Evolutionary conservation across 2,797 vertebrate genomes (phyloP), one percentile per base, ranked within the genome.

Genomic region (Amblyopsis hoosieri): DNA sequence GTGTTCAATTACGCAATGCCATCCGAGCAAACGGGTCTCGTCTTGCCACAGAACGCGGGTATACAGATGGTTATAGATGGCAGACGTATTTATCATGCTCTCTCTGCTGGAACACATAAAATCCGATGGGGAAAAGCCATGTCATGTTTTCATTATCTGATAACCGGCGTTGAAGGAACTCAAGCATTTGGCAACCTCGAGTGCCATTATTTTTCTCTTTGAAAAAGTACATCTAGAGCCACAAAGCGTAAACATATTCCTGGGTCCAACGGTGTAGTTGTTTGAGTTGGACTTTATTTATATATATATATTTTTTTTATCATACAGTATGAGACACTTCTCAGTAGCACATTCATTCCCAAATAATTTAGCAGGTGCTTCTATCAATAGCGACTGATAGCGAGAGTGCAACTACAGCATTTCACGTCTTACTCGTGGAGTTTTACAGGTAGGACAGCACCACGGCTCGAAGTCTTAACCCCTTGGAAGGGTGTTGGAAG

Each of bases 1-100:
- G 68, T 85, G 87, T 86, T 89, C 81, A 89, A 86, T 90, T 91
- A 86, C 70, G 74, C 72, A 69, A 75, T 68, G 64, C 74, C 68
- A 76, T 82, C 67, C 58, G 69, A 76, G 70, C 83, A 80, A 67
- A 74, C 57, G 45, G 63, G 64, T 69, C 76, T 85, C 73, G 87
- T 87, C 79, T 82, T 57, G 33, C 67, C 64, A 67, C 23, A 54
- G 81, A 74, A 78, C 76, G 68, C 74, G 74, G 19, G 50, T 42
- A 76, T 62, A 81, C 80, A 88, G 81, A 87, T 84, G 80, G 73
- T 66, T 73, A 45, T 17, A 48, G 69, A 66, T 51, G 67, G 69
- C 66, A 75, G 70, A 75, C 64, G 60, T 70, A 83, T 87, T 74
- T 67, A 83, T 83, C 74, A 78, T 62, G 13, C 45, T 58, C 75